A percentile compares a stretch with the other conserved stretches of the same genome.
Evolutionary conservation across 2,113 vertebrate species (phyloP).

Genomic region (Pangasianodon gigas): DNA sequence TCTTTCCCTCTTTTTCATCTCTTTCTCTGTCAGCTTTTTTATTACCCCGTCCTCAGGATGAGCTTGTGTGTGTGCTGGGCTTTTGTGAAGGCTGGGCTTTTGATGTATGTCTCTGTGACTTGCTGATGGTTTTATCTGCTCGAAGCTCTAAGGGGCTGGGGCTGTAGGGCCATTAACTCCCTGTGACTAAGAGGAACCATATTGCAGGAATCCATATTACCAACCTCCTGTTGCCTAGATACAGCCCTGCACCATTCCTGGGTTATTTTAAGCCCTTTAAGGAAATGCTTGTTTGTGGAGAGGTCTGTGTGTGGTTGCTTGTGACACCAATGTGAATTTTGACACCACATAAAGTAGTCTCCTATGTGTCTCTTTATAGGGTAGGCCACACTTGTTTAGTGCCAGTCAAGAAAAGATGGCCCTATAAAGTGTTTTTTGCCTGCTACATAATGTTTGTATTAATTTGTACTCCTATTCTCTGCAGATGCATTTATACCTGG

Average conservation of each 20-base stretch:
- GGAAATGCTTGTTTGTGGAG: conserved; percentile 54
- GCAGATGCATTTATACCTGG: neutral
- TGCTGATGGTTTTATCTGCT: conserved; percentile 58
- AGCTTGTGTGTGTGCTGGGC: conserved; percentile 49
- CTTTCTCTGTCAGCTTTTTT: conserved; percentile 17
- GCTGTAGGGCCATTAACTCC: conserved; percentile 63
- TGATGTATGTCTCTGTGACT: conserved; percentile 59
- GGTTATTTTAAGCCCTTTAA: conserved; percentile 72
- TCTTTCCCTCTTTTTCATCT: conserved; percentile 1
- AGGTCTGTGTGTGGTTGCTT: conserved; percentile 39
- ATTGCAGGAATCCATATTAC: conserved; percentile 65
- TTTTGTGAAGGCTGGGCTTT: conserved; percentile 44
- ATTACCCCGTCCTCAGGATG: conserved; percentile 20
- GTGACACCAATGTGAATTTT: conserved; percentile 40
- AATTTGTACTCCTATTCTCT: neutral
- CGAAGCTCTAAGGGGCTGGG: conserved; percentile 46
- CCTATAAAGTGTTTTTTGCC: neutral
- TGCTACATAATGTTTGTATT: neutral
- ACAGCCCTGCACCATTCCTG: conserved; percentile 61
- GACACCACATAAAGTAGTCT: neutral
- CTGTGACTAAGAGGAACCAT: conserved; percentile 66
- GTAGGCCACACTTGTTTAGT: neutral
- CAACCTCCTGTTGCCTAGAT: conserved; percentile 73
- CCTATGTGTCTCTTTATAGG: neutral
- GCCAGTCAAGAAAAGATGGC: neutral